Evolutionary conservation across 2,888 invertebrate genomes (phyloP).

Genomic region (Lochmaea crataegi): DNA sequence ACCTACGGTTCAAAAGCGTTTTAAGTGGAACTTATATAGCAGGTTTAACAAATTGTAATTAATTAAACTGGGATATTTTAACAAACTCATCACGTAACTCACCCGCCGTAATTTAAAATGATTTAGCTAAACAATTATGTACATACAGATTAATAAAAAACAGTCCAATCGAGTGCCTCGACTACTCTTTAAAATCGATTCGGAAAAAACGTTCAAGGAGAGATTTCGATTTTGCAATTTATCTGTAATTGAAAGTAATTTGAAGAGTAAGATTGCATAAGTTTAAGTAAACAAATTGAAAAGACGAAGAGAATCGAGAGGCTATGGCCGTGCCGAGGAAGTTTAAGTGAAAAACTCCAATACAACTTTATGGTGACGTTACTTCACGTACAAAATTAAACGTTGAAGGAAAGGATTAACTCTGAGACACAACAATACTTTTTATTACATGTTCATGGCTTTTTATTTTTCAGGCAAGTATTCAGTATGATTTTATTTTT

Average conservation of each 20-base stretch:
- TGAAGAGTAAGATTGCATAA: conserved; percentile 46
- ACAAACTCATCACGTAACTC: conserved; percentile 7
- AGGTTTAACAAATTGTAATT: not conserved
- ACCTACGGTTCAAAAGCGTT: not conserved
- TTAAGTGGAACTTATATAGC: not conserved
- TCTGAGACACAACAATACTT: not conserved
- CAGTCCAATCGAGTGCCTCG: not conserved
- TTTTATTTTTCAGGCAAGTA: not conserved
- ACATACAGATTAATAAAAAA: conserved; percentile 10
- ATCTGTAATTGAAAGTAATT: conserved; percentile 44
- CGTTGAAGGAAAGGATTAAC: not conserved
- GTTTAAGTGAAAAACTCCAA: conserved; percentile 45
- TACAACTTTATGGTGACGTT: conserved; percentile 53
- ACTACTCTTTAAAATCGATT: not conserved
- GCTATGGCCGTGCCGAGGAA: conserved; percentile 37
- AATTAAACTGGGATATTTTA: not conserved
- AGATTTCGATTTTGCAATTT: conserved; percentile 32
- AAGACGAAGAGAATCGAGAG: conserved; percentile 43
- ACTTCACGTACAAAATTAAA: conserved; percentile 43
- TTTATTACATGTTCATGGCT: not conserved
- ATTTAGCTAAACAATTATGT: conserved; percentile 3
- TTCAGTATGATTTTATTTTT: too few species aligned
- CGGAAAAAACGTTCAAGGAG: not conserved
- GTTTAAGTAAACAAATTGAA: conserved; percentile 51
- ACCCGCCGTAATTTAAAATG: conserved; percentile 3